A percentile compares a stretch with the other conserved stretches of the same genome.
Conservation (phyloP, 2,113 vertebrate species). For the Peromyscus maniculatus region DNA sequence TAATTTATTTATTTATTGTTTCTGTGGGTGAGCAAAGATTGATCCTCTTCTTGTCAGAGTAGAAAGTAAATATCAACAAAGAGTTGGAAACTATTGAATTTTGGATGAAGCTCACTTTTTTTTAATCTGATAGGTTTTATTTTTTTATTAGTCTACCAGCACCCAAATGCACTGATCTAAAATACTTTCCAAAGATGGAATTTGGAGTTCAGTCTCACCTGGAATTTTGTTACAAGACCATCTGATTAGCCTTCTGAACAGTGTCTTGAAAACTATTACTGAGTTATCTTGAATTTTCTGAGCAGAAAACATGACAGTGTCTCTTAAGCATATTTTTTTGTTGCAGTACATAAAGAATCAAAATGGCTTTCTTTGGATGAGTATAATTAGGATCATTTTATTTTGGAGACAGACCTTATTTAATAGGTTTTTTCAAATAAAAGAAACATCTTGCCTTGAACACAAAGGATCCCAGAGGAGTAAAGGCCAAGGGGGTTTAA, state of each 20-base stretch:
- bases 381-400: conserved; percentile 65
- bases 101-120: neutral
- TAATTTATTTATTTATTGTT: conserved; percentile 21
- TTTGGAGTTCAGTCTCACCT: neutral
- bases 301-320: conserved; percentile 63
- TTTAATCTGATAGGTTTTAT: conserved; percentile 18
- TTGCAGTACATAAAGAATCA: conserved; percentile 49
- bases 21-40: neutral
- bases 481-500: neutral
- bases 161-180: neutral
- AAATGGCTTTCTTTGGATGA: neutral
- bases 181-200: neutral
- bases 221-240: conserved; percentile 49
- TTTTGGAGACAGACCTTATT: conserved; percentile 5
- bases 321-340: conserved; percentile 57
- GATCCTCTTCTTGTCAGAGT: neutral
- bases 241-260: conserved; percentile 54
- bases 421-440: conserved; percentile 58
- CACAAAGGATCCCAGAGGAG: neutral
- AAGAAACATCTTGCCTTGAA: conserved; percentile 22
- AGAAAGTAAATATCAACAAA: neutral
- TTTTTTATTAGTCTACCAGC: neutral
- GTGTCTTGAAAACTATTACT: conserved; percentile 34
- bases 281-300: conserved; percentile 59
- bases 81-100: neutral